Evolutionary conservation across 92 coral and sea anemone genomes (phyloP).

Genomic region (Umimayanthus kanabou): DNA sequence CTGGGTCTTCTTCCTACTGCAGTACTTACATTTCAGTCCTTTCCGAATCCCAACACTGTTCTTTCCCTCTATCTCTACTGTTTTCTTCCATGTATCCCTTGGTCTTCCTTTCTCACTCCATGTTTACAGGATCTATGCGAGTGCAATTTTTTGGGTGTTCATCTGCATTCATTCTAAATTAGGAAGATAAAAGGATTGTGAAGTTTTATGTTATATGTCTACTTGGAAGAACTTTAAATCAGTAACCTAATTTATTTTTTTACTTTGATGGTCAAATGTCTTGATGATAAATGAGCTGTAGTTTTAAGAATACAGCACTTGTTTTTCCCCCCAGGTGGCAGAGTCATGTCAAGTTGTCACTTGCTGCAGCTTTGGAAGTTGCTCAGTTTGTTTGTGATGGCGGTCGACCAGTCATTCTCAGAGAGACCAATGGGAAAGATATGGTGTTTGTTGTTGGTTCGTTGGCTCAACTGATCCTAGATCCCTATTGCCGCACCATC

Average conservation of each 20-base stretch:
- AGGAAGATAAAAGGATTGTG: neutral
- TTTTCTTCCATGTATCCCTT: too few relatives aligned
- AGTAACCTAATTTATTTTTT: neutral
- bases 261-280: neutral
- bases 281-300: neutral
- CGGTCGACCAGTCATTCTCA: conserved; percentile 83
- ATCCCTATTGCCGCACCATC: conserved; percentile 87
- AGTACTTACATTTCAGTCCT: too few relatives aligned
- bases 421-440: conserved; percentile 87
- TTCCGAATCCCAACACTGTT: too few relatives aligned
- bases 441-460: conserved; percentile 84
- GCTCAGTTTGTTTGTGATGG: conserved; percentile 72
- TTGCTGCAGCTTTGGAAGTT: conserved; percentile 80
- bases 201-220: too few relatives aligned
- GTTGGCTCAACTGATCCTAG: conserved; percentile 85
- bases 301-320: neutral
- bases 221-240: neutral
- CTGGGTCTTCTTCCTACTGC: too few relatives aligned
- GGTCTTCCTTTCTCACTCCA: too few relatives aligned
- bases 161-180: too few relatives aligned
- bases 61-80: too few relatives aligned
- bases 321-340: conserved; percentile 66
- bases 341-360: conserved; percentile 63
- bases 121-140: too few relatives aligned
- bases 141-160: too few relatives aligned